Base-by-base conservation (phyloP, 2,888 invertebrate genomes). In the Machimus atricapillus region DNA sequence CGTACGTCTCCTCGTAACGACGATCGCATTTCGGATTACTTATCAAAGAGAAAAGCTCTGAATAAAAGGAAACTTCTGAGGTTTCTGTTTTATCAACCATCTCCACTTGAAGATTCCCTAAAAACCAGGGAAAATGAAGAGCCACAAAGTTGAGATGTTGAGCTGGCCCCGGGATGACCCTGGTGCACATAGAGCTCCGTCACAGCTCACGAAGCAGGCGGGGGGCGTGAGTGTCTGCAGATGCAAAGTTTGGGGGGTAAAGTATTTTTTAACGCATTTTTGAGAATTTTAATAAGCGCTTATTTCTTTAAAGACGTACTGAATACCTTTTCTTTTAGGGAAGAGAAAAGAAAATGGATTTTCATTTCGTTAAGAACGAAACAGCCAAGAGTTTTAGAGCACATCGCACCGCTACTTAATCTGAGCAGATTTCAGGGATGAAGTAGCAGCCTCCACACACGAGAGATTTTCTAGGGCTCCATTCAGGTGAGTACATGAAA, bases 21-120 rank as follows among this genome's bases (percentile, higher is more conserved):
- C 40, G 76, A 34, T 76, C 23, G 78, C 78, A 78, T 46, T 78
- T 78, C 23, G 43, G 19, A 40, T 78, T 43, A 78, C 23, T 78
- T 78, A 40, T 23, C 43, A 78, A 40, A 40, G 43, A 78, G 43
- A 19, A 43, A 40, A 78, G 23, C 19, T 40, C 43, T 8, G 43
- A 43, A 78, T 78, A 78, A 37, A 66, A 78, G 23, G 40, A 43
- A 37, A 43, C 37, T 43, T 78, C 23, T 78, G 78, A 43, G 37
- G 78, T 27, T 78, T 78, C 78, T 78, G 78, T 78, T 78, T 78
- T 40, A 78, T 40, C 76, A 76, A 40, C 23, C 37, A 78, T n/a
- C 27, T 66, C 66, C 66, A 66, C 66, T 66, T 66, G 66, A 27
- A 66, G 12, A 66, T 52, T 52, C 52, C 52, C 52, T 52, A 52